These are phyloP conservation scores for Catharus ustulatus DNA, from an alignment of 2,797 vertebrate species.

Conservation along the genomic window DNA sequence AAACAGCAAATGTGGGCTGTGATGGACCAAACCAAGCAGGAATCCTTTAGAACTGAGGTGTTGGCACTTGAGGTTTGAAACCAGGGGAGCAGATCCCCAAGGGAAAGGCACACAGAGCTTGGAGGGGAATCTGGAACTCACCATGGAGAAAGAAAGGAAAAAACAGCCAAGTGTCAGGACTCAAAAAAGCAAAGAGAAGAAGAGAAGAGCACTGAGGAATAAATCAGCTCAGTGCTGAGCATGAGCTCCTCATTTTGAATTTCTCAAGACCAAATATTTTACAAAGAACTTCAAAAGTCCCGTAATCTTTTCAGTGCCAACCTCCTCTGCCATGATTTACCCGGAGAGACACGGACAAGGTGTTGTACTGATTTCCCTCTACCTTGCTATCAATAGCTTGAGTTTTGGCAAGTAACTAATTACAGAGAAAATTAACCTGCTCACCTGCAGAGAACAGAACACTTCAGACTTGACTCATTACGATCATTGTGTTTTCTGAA, in stretches of 20 bases:
- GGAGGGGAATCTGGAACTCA: background rate
- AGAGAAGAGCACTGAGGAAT: background rate
- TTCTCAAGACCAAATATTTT: background rate
- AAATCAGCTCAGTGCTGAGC: background rate
- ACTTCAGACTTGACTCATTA: slow-evolving; percentile 53
- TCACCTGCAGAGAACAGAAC: slow-evolving; percentile 38
- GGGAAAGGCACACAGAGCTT: background rate
- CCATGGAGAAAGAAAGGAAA: background rate
- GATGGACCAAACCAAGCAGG: background rate
- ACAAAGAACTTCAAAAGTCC: background rate
- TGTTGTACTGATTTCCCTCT: background rate
- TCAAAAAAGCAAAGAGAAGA: background rate
- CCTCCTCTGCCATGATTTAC: background rate
- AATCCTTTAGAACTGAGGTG: background rate
- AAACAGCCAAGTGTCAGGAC: background rate
- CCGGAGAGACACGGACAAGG: background rate
- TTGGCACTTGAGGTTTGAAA: background rate
- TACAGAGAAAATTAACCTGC: slow-evolving; percentile 59
- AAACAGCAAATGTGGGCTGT: background rate
- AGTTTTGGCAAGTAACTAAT: slow-evolving; percentile 54
- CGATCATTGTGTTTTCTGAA: slow-evolving; percentile 9
- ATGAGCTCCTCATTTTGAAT: background rate
- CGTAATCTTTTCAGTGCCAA: background rate
- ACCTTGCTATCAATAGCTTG: background rate
- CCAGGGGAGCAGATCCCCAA: background rate